Evolutionary conservation across 2,113 vertebrate species (phyloP).

Genomic region (Heterotis niloticus): DNA sequence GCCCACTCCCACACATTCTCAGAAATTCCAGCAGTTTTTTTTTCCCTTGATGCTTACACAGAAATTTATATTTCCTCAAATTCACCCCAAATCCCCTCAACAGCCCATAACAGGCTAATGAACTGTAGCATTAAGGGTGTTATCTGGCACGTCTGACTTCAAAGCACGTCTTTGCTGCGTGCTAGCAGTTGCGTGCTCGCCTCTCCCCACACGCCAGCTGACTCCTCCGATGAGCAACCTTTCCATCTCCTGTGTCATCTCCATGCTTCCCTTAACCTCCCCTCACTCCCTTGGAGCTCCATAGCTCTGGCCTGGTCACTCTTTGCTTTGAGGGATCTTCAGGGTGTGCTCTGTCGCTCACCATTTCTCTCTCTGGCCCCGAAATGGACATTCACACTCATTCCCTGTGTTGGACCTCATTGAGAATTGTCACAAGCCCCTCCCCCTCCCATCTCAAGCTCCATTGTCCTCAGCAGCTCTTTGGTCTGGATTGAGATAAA

Average conservation of each 20-base stretch:
- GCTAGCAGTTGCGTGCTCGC: constrained; percentile 56
- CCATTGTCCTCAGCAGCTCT: constrained; percentile 87
- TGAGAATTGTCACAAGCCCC: constrained; percentile 62
- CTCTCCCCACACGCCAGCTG: constrained; percentile 40
- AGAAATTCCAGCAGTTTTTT: no score
- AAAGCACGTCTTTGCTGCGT: constrained; percentile 58
- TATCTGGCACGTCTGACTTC: constrained; percentile 50
- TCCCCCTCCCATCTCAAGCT: constrained; percentile 63
- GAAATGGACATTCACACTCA: constrained; percentile 75
- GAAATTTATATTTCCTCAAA: constrained; percentile 17
- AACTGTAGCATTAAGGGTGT: constrained; percentile 30
- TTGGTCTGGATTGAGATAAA: constrained; percentile 94
- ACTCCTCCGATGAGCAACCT: constrained; percentile 60
- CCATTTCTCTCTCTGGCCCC: constrained; percentile 48
- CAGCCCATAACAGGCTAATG: constrained; percentile 36
- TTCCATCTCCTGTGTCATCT: constrained; percentile 7
- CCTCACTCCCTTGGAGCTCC: constrained; percentile 2
- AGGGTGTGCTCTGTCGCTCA: constrained; percentile 30
- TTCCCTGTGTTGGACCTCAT: constrained; percentile 64
- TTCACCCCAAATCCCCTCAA: constrained; percentile 26
- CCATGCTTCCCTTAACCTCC: constrained; percentile 19
- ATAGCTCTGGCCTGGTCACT: neutral
- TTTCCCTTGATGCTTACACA: constrained; percentile 18
- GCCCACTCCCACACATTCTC: no score
- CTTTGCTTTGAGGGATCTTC: constrained; percentile 21